phyloP scores from a whole-genome alignment of 2,113 vertebrate genomes.

The Eolophus roseicapilla region DNA sequence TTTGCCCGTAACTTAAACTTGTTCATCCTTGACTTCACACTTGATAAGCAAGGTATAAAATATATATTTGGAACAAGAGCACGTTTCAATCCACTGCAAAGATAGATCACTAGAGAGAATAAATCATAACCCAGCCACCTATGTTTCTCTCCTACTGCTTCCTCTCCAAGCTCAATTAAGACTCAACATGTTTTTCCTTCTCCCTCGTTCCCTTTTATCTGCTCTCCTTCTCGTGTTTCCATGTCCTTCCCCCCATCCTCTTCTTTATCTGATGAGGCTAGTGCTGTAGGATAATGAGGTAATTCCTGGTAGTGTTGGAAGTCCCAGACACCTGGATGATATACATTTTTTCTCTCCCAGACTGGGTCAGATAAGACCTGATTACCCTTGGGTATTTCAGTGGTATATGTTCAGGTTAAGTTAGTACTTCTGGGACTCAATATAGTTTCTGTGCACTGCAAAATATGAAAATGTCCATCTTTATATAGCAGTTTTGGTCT shows the following conservation, averaged over 20 bases:
- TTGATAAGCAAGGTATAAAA: constrained; percentile 19
- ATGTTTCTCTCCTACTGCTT: constrained; percentile 6
- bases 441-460: background rate
- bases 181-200: constrained; percentile 29
- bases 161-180: constrained; percentile 44
- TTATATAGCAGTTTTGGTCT: background rate
- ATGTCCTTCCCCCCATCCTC: background rate
- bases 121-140: constrained; percentile 23
- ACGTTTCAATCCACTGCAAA: background rate
- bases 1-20: background rate
- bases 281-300: constrained; percentile 40
- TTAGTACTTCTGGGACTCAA: background rate
- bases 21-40: background rate
- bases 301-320: constrained; percentile 46
- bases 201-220: constrained; percentile 35
- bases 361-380: background rate
- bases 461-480: background rate
- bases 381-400: background rate
- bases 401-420: background rate
- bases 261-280: constrained; percentile 14
- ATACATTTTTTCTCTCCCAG: background rate
- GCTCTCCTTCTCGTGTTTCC: constrained; percentile 1
- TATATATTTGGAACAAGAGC: background rate
- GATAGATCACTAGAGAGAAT: constrained; percentile 11
- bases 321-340: constrained; percentile 36